Evolutionary conservation across 2,797 vertebrate genomes (phyloP), one percentile per base, ranked within the genome.

Genomic region (Parauchenoglanis punctatus): DNA sequence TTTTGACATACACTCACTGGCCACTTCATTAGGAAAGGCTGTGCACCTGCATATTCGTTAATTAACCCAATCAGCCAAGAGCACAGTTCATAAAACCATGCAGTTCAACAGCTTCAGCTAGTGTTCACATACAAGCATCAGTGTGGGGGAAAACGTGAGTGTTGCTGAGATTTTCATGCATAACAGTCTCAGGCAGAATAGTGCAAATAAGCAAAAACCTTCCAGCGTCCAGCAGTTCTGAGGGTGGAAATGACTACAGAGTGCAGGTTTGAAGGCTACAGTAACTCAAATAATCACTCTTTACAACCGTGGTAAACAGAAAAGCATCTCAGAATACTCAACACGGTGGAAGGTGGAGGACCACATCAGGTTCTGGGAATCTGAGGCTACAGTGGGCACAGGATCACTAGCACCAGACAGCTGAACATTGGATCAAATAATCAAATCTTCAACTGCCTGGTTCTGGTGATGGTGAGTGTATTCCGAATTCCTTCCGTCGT

Each of bases 1-100:
- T 72, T 86, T 72, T 61, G 68, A 81, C 68, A 35, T 68, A 81
- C 58, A 81, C 78, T 81, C 35, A 44, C 31, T 52, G 81, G 44
- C 81, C 81, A 83, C 44, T 83, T 83, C 61, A 68, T 83, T 83
- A 83, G 61, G 44, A 49, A 63, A 49, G 63, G 17, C 44, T n/a
- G 61, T 82, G 81, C 61, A 82, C 44, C 61, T 65, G 80, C 80
- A 23, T 8, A 25, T 31, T 13, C 18, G 15, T 52, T 65, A 11
- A 83, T 67, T 67, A 12, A 11, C 18, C 81, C 17, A 52, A 52
- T 68, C 61, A 67, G 44, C 1, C 81, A 35, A 63, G 25, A 31
- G 40, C 59, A 17, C 25, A 15, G 25, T 59, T 54, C 54, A 61
- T 61, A 28, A 59, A 40, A 40, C 31, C 56, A 15, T 49, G 23